These are phyloP conservation scores for Pogonophryne albipinna DNA, from an alignment of 2,797 vertebrate species.

Conservation along the genomic window DNA sequence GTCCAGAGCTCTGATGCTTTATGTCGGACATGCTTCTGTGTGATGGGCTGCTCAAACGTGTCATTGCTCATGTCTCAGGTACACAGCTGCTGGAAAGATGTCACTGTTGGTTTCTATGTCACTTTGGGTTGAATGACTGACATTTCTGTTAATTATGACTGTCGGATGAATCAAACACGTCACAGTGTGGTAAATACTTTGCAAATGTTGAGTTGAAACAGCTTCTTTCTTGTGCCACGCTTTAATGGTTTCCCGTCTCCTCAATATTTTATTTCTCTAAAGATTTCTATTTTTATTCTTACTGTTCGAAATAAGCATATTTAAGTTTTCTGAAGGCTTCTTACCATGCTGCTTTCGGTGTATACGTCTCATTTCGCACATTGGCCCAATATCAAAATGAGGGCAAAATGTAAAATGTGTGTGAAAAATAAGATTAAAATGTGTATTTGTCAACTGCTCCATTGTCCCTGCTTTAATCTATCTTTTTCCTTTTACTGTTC, in stretches of 20 bases:
- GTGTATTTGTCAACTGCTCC: not conserved
- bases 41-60: slow-evolving; percentile 51
- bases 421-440: not conserved
- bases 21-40: slow-evolving; percentile 61
- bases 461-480: no score
- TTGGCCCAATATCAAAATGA: not conserved
- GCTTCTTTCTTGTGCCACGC: not conserved
- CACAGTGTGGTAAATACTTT: not conserved
- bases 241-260: no score
- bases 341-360: not conserved
- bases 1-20: slow-evolving; percentile 69
- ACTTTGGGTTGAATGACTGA: slow-evolving; percentile 24
- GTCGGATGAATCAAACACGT: slow-evolving; percentile 4
- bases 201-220: not conserved
- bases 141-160: slow-evolving; percentile 1
- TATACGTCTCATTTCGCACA: not conserved
- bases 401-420: not conserved
- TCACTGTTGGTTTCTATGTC: slow-evolving; percentile 37
- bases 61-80: slow-evolving; percentile 64
- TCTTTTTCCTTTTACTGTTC: no score
- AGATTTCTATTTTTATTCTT: not conserved
- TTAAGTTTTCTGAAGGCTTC: not conserved
- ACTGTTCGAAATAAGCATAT: not conserved
- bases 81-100: slow-evolving; percentile 32
- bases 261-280: not conserved